These are phyloP conservation scores for Collichthys lucidus DNA, from an alignment of 2,113 vertebrate species.

Conservation along the genomic window DNA sequence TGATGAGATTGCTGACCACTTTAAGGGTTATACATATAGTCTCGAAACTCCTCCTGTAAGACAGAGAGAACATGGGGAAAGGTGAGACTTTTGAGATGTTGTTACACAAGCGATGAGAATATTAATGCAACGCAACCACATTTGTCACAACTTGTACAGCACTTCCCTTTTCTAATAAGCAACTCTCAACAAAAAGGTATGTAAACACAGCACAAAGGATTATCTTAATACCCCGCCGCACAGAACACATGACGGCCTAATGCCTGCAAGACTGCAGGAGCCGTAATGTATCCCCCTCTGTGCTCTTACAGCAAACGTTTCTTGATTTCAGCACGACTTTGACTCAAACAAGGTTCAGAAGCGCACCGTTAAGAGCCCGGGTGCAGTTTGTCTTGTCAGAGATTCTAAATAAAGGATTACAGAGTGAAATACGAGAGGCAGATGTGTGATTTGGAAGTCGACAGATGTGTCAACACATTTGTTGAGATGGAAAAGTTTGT, in stretches of 20 bases:
- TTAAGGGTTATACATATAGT: background rate
- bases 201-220: conserved; percentile 66
- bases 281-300: background rate
- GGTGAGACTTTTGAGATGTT: background rate
- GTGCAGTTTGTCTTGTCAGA: background rate
- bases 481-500: background rate
- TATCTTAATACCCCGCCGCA: conserved; percentile 65
- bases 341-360: background rate
- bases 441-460: background rate
- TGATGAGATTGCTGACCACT: conserved; percentile 19
- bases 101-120: conserved; percentile 21
- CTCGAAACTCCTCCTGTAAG: conserved; percentile 32
- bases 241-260: conserved; percentile 73
- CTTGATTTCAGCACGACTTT: background rate
- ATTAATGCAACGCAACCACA: conserved; percentile 17
- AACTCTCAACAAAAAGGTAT: conserved; percentile 38
- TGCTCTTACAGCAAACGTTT: background rate
- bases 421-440: background rate
- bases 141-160: conserved; percentile 5
- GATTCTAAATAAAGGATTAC: background rate
- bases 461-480: background rate
- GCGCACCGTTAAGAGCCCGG: background rate
- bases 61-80: background rate
- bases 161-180: conserved; percentile 43
- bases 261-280: conserved; percentile 44